Conservation (phyloP, 2,113 vertebrate genomes). For the Sinocyclocheilus grahami region DNA sequence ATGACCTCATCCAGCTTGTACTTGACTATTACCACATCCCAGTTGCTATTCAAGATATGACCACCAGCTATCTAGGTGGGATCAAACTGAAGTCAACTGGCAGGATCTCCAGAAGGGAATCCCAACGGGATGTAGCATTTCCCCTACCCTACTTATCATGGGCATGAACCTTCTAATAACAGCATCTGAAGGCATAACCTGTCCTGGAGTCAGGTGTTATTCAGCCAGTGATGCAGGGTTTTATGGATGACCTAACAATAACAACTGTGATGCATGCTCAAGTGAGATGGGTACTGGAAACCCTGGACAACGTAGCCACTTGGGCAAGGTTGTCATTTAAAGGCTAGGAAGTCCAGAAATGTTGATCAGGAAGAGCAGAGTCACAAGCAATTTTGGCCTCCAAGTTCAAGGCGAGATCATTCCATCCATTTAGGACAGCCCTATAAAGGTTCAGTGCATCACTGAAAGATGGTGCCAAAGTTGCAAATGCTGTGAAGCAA, state of each 20-base stretch:
- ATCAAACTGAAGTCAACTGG: background rate
- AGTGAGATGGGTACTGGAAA: background rate
- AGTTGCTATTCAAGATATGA: background rate
- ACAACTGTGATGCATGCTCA: background rate
- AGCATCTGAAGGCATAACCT: too few relatives aligned
- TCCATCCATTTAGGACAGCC: background rate
- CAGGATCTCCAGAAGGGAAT: background rate
- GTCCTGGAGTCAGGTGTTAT: background rate
- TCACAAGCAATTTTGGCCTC: background rate
- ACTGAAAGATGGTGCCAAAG: background rate
- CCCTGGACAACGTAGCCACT: background rate
- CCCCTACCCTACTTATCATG: background rate
- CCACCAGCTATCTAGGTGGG: background rate
- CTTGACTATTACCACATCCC: background rate
- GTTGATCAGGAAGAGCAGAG: background rate
- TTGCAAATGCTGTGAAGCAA: background rate
- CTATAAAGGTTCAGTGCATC: background rate
- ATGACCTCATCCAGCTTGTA: background rate
- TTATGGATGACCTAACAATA: background rate
- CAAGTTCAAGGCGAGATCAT: background rate
- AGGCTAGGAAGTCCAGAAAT: too few relatives aligned
- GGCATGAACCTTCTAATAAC: background rate
- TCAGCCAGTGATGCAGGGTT: background rate
- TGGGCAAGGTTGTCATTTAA: background rate
- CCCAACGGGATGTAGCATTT: background rate